Conservation (phyloP, 2,888 invertebrate genomes). For the Trissolcus brochymenae region DNA sequence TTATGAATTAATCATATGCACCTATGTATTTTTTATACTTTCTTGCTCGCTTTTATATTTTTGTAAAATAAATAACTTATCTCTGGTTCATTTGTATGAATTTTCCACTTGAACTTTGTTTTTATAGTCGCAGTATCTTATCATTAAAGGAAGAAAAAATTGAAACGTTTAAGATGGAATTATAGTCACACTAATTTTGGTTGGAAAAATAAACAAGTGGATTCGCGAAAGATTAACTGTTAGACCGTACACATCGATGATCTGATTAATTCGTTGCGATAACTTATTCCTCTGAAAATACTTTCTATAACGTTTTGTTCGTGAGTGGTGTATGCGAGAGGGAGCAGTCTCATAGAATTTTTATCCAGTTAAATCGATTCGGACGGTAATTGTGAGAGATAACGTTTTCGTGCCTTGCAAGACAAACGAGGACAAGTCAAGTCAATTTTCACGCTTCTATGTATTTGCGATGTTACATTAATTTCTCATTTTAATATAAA, state of each 20-base stretch:
- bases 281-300: neutral
- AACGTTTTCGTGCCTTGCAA: constrained; percentile 63
- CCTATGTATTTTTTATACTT: constrained; percentile 19
- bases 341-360: constrained; percentile 44
- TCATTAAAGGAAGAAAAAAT: too few species aligned
- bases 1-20: constrained; percentile 48
- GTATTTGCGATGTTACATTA: constrained; percentile 43
- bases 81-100: constrained; percentile 31
- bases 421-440: constrained; percentile 60
- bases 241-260: constrained; percentile 9
- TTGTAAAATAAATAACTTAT: constrained; percentile 50
- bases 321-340: constrained; percentile 32
- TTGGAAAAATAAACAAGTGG: neutral
- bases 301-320: constrained; percentile 5
- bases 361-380: constrained; percentile 61
- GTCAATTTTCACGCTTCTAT: constrained; percentile 29
- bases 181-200: too few species aligned
- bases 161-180: too few species aligned
- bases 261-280: neutral
- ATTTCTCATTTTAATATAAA: constrained; percentile 45
- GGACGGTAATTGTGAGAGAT: constrained; percentile 66
- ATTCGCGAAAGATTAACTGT: constrained; percentile 13
- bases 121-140: too few species aligned
- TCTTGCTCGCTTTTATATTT: constrained; percentile 31
- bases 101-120: constrained; percentile 1